Evolutionary conservation across 2,797 vertebrate genomes (phyloP), one percentile per base, ranked within the genome.

Genomic region (Notolabrus celidotus): DNA sequence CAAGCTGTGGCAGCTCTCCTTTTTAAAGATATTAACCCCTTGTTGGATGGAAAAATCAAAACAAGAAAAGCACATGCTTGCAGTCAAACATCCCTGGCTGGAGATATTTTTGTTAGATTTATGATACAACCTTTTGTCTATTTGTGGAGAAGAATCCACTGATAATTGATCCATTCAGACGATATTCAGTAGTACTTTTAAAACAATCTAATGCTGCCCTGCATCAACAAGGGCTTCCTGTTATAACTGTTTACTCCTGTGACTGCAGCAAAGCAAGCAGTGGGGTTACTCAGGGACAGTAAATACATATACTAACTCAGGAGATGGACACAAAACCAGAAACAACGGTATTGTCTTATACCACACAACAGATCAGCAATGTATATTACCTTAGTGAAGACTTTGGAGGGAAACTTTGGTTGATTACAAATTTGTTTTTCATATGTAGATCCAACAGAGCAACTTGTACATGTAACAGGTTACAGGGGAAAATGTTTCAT

Each of bases 111-210:
- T n/a, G 42, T 39, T 53, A 14, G 63, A 51, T 29, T 52, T 33
- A 19, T 34, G 46, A 51, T 57, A 12, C 51, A 75, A 75, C 67
- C 64, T 56, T 73, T 79, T 70, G 60, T 72, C 59, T 78, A 4
- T 81, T 81, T 84, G 62, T 67, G 62, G 67, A 27, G 47, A 41
- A 46, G 3, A 71, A 71, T 51, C 39, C 10, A 5, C 27, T 53
- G 47, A 55, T 78, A 76, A 83, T 69, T 71, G 58, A 71, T 76
- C 80, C 61, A 69, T 76, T 80, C 61, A 69, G 53, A 63, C 61
- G 52, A 62, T 53, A 66, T 54, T 66, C 63, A 54, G 43, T 34
- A 41, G 17, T 19, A 29, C 31, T 58, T 51, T 58, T 17, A 53
- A 23, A 60, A 29, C 38, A 50, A 72, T 71, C 22, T 38, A 17